phyloP scores from a whole-genome alignment of 2,113 vertebrate species.

The Pantherophis guttatus region DNA sequence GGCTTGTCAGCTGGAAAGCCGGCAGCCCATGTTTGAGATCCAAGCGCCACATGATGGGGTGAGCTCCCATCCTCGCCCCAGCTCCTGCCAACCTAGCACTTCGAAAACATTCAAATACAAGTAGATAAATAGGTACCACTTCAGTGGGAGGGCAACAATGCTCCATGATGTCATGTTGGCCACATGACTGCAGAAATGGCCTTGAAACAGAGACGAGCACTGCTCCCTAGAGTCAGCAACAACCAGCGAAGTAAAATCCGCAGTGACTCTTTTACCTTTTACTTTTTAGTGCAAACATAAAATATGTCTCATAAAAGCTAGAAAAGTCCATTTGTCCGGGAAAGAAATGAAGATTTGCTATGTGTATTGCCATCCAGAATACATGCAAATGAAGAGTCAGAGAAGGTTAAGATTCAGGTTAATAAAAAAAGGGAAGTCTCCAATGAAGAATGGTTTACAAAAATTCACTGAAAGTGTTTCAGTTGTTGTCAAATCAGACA shows the following conservation, averaged over 20 bases:
- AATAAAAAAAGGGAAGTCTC: background rate
- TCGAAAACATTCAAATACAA: background rate
- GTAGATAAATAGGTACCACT: background rate
- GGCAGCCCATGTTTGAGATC: background rate
- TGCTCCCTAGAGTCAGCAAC: too few species aligned
- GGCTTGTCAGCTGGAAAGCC: background rate
- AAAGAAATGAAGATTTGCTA: background rate
- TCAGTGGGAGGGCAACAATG: too few species aligned
- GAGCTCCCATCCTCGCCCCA: background rate
- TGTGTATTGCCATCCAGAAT: background rate
- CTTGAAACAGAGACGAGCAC: too few species aligned
- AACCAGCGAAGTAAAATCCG: too few species aligned
- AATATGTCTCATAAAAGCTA: background rate
- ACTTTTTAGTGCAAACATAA: background rate
- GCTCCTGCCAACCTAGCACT: background rate
- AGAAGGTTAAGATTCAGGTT: background rate
- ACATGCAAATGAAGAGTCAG: background rate
- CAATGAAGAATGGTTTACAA: background rate
- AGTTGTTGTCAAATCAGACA: slow-evolving; percentile 20
- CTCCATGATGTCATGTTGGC: too few species aligned
- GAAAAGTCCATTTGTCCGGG: fast-evolving
- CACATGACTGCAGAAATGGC: too few species aligned
- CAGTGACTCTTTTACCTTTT: too few species aligned
- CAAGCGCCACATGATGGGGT: background rate
- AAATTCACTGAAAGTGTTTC: background rate